Evolutionary conservation across 2,888 invertebrate species (phyloP).

Genomic region (Melanotus villosus): DNA sequence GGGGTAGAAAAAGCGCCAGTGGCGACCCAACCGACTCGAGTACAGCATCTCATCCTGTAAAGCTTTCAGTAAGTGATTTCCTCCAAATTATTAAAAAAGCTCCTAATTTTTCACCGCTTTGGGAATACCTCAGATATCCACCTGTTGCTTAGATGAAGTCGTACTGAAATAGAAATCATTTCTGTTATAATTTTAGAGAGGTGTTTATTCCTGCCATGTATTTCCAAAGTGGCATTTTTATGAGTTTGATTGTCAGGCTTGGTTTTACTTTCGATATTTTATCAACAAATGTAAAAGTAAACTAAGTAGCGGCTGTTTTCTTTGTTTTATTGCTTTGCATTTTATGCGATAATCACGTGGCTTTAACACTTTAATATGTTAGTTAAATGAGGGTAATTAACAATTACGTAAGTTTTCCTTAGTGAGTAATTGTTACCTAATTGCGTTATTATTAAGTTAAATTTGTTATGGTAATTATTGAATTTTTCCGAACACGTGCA

Average conservation of each 20-base stretch:
- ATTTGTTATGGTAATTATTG: not conserved
- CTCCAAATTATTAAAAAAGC: not conserved
- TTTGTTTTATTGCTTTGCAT: not conserved
- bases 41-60: constrained; percentile 62
- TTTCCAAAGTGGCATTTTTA: not conserved
- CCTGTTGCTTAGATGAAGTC: not conserved
- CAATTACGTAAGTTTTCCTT: constrained; percentile 1
- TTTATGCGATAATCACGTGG: not conserved
- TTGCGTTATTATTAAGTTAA: not conserved
- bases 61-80: constrained; percentile 43
- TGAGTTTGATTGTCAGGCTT: not conserved
- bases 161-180: not conserved
- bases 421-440: not conserved
- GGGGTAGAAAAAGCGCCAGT: constrained; percentile 62
- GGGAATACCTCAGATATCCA: too few relatives aligned
- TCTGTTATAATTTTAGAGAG: too few relatives aligned
- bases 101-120: not conserved
- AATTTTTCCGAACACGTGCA: too few relatives aligned
- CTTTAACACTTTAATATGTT: not conserved
- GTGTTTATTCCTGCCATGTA: too few relatives aligned
- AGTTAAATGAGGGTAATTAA: not conserved
- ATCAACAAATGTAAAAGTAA: not conserved
- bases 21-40: constrained; percentile 63
- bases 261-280: not conserved
- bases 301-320: not conserved